Percentiles rank a stretch among this genome's conserved stretches.
Conservation (phyloP, 1,140 invertebrate species). For the Macrocentrus cingulum region DNA sequence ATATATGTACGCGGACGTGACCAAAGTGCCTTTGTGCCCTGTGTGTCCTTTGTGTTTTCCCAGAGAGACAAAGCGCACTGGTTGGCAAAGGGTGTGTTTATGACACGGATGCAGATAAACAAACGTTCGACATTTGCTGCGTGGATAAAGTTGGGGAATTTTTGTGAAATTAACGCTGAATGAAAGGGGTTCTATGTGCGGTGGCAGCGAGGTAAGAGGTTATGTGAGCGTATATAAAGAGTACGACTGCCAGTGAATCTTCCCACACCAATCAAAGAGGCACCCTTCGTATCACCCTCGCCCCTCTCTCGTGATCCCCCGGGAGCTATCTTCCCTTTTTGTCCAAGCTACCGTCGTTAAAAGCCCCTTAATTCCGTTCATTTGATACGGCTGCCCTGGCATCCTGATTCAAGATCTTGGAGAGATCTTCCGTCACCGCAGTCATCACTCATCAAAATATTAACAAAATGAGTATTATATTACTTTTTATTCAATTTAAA, state of each 20-base stretch:
- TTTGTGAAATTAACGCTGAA: not conserved
- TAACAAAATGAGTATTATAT: too few relatives aligned
- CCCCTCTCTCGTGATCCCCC: slow-evolving; percentile 36
- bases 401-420: slow-evolving; percentile 23
- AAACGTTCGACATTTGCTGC: too few relatives aligned
- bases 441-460: too few relatives aligned
- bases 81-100: too few relatives aligned
- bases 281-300: slow-evolving; percentile 36
- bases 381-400: slow-evolving; percentile 42
- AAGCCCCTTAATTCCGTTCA: slow-evolving; percentile 48
- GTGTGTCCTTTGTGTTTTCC: too few relatives aligned
- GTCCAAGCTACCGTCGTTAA: slow-evolving; percentile 32
- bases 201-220: not conserved
- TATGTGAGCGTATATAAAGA: slow-evolving; percentile 12
- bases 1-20: too few relatives aligned
- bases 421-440: too few relatives aligned
- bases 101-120: too few relatives aligned
- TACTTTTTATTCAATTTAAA: too few relatives aligned
- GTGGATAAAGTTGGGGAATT: too few relatives aligned
- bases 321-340: slow-evolving; percentile 48
- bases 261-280: slow-evolving; percentile 57
- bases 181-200: not conserved
- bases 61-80: too few relatives aligned
- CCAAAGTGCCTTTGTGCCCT: too few relatives aligned
- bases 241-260: slow-evolving; percentile 43